A percentile compares a stretch with the other conserved stretches of the same genome.
Evolutionary conservation across 2,113 vertebrate genomes (phyloP).

Genomic region (Spheniscus mendiculus): DNA sequence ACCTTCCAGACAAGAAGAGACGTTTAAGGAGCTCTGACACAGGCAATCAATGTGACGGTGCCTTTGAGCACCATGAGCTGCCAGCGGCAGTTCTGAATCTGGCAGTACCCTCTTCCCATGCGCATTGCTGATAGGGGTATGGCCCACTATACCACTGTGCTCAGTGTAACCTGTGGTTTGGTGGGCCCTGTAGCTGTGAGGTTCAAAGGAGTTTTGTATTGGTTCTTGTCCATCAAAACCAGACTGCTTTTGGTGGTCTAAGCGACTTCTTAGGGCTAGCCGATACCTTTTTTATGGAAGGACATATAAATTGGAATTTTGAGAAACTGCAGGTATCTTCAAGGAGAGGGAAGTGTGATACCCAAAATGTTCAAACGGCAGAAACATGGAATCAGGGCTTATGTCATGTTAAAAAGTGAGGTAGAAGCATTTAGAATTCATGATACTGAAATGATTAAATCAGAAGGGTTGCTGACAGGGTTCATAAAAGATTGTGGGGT

Average conservation of each 20-base stretch:
- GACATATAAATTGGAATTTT: background rate
- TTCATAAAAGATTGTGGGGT: background rate
- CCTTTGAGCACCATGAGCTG: background rate
- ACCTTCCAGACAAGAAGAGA: background rate
- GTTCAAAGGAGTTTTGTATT: background rate
- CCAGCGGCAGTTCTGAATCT: background rate
- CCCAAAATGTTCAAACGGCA: background rate
- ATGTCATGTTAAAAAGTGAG: background rate
- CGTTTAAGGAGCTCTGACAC: background rate
- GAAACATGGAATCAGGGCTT: background rate
- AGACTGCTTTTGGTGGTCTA: background rate
- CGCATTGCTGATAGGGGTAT: fast-evolving
- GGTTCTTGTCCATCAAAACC: background rate
- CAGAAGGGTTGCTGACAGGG: background rate
- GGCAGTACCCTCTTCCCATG: background rate
- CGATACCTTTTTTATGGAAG: background rate
- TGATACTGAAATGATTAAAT: background rate
- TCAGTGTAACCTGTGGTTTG: background rate
- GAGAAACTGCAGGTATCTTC: background rate
- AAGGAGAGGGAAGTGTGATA: background rate
- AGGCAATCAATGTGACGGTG: background rate
- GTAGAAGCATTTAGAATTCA: background rate
- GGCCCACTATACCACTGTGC: background rate
- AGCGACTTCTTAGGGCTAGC: background rate
- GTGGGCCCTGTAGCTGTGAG: background rate